These are phyloP conservation scores for Brienomyrus brachyistius DNA, from an alignment of 2,113 vertebrate genomes.

Conservation along the genomic window DNA sequence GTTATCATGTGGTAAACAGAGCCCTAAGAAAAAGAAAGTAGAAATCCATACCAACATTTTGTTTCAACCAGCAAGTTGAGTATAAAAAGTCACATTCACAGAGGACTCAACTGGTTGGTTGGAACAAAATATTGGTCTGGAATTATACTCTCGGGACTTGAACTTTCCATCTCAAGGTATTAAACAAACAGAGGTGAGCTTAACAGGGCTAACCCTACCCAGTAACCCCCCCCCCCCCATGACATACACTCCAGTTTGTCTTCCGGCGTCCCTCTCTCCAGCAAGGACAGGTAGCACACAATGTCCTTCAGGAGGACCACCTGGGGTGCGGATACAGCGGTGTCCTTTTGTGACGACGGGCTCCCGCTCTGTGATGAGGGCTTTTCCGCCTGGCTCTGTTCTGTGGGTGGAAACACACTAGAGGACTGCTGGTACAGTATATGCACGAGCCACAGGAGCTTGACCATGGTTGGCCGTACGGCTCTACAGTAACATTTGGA, in stretches of 20 bases:
- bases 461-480: not conserved
- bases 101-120: not conserved
- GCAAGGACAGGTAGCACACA: slow-evolving; percentile 87
- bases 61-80: not conserved
- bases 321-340: slow-evolving; percentile 45
- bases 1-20: not conserved
- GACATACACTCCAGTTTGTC: slow-evolving; percentile 94
- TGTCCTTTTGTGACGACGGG: slow-evolving; percentile 54
- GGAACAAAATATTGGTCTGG: not conserved
- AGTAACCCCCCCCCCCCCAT: not conserved
- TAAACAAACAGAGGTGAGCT: not conserved
- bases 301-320: slow-evolving; percentile 87
- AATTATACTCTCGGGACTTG: not conserved
- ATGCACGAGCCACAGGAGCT: not conserved
- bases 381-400: slow-evolving; percentile 57
- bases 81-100: not conserved
- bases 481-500: not conserved
- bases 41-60: not conserved
- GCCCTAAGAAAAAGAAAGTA: not conserved
- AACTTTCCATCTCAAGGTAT: not conserved
- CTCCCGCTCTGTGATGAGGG: slow-evolving; percentile 58
- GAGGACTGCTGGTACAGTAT: not conserved
- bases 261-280: slow-evolving; percentile 82
- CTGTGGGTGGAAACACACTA: slow-evolving; percentile 36
- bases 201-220: not conserved